Conservation (phyloP, 2,113 vertebrate species). For the Platichthys stellatus region DNA sequence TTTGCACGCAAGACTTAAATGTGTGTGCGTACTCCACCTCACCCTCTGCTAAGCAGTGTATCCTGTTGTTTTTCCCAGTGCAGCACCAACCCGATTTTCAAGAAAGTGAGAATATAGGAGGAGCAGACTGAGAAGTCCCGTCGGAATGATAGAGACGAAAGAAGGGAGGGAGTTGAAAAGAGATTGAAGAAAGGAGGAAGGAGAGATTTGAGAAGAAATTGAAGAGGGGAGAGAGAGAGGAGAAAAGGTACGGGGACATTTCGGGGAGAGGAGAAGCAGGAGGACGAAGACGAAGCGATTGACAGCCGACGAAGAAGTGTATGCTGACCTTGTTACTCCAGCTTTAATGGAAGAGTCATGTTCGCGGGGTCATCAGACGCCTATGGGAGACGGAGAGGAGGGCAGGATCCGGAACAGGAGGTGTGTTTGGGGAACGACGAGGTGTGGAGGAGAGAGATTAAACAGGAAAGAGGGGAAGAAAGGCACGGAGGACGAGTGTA, state of each 20-base stretch:
- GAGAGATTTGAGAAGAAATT: neutral
- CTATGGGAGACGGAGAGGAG: constrained; percentile 39
- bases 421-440: constrained; percentile 29
- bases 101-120: constrained; percentile 7
- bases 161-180: neutral
- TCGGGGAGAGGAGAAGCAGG: neutral
- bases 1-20: neutral
- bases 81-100: constrained; percentile 14
- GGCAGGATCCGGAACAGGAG: constrained; percentile 23
- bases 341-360: constrained; percentile 80
- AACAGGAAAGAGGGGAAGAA: neutral
- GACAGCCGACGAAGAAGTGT: constrained; percentile 34
- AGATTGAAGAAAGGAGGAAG: neutral
- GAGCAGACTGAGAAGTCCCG: neutral
- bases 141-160: constrained; percentile 7
- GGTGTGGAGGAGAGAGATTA: constrained; percentile 15
- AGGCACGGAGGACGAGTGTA: constrained; percentile 2
- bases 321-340: constrained; percentile 49
- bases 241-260: neutral
- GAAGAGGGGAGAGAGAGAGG: neutral
- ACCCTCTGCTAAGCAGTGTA: constrained; percentile 20
- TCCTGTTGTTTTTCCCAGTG: constrained; percentile 30
- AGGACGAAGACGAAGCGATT: neutral
- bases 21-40: neutral
- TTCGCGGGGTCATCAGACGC: constrained; percentile 73